Base-by-base conservation (phyloP, 53 echinoderm and acorn worm genomes). In the Zoroaster sp. region DNA sequence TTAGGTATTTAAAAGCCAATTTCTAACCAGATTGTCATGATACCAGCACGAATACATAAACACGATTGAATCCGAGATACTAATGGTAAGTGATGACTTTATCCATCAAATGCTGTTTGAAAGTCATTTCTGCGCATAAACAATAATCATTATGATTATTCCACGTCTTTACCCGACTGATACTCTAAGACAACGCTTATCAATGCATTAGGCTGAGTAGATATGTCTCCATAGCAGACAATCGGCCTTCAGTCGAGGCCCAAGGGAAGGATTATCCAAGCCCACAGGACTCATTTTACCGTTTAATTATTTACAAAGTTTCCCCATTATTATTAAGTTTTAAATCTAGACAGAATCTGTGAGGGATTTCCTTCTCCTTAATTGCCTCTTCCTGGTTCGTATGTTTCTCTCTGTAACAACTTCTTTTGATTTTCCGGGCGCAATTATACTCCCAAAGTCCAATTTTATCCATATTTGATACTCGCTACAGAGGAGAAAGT, bases 271-370 rank as follows among this genome's bases (percentile, higher is more conserved):
- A 79, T 79, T 79, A 79, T 30, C 39, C 4, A 11, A 23, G n/a
- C 45, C 63, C 78, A 13, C 0, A 79, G 79, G 63, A 44, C 39
- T 40, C 37, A 23, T 55, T 79, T 39, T 39, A 32, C 14, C 12
- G 6, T n/a, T 55, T 53, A 55, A 79, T 55, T 79, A 79, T 55
- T 79, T 63, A 79, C 79, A 59, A 79, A 79, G 52, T 79, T 79
- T 52, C 39, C 78, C 46, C 53, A 30, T 54, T 54, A 34, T 78
- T 78, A 45, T 76, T 36, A 79, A 79, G 44, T 59, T 79, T 38
- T 17, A 79, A 63, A 79, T 79, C 79, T 63, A 54, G 52, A 35
- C 23, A 13, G 25, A 79, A 37, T 23, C 38, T 20, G 39, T n/a
- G 8, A 39, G 42, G 40, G 79, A 79, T 59, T 79, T 28, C 65